Percentiles rank a stretch among this genome's conserved stretches.
Evolutionary conservation across 2,888 invertebrate species (phyloP).

Genomic region (Empis stercorea): DNA sequence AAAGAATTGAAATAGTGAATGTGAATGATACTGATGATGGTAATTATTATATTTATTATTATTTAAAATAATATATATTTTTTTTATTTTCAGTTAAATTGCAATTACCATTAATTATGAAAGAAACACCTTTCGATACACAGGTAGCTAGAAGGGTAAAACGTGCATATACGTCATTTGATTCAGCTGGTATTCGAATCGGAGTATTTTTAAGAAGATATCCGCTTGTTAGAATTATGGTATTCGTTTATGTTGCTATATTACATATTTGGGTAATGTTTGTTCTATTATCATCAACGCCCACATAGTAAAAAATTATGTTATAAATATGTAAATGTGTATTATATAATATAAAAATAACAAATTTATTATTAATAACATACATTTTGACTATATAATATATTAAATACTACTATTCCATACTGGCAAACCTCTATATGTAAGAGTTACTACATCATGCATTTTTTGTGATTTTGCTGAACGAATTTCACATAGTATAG

Average conservation of each 20-base stretch:
- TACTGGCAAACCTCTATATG: conserved; percentile 11
- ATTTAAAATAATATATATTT: too few relatives aligned
- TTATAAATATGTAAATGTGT: too few relatives aligned
- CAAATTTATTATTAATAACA: background rate
- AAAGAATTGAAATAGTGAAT: conserved; percentile 40
- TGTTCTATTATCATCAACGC: conserved; percentile 55
- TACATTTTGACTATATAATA: background rate
- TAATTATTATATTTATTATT: conserved; percentile 18
- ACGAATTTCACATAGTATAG: conserved; percentile 4
- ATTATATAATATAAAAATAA: background rate
- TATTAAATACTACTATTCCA: conserved; percentile 2
- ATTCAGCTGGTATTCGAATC: conserved; percentile 62
- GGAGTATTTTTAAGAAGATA: conserved; percentile 70
- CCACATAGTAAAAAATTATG: conserved; percentile 4
- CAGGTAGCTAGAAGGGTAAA: conserved; percentile 62
- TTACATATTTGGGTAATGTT: conserved; percentile 74
- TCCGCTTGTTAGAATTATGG: conserved; percentile 67
- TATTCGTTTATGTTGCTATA: conserved; percentile 75
- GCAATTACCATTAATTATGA: conserved; percentile 55
- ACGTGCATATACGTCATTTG: conserved; percentile 60
- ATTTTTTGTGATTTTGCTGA: background rate
- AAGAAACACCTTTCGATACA: conserved; percentile 64
- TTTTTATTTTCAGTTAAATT: too few relatives aligned
- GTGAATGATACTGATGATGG: conserved; percentile 57
- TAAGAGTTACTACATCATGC: conserved; percentile 3